Base-by-base conservation (phyloP, 2,113 vertebrate genomes). In the Nannobrachium achirus region DNA sequence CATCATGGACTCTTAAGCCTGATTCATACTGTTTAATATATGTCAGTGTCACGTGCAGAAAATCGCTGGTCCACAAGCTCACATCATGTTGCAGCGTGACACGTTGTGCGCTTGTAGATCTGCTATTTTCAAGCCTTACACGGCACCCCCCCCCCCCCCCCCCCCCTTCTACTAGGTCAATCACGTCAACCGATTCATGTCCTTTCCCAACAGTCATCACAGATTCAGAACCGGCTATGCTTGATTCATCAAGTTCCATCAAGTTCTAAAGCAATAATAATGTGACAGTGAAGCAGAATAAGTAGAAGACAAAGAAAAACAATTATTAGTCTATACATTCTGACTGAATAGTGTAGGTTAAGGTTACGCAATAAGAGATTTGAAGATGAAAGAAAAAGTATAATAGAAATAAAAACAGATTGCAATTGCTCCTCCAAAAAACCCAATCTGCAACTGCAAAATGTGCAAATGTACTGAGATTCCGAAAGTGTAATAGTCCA, bases 231-330 rank as follows among this genome's bases (percentile, higher is more conserved):
- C 66, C n/a, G 11, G 49, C 56, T 46, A 45, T 46, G 63, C 25
- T 52, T 77, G 79, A 79, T 61, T 82, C 81, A 76, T 33, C 53
- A 51, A 66, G 63, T 46, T 53, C 40, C 7, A 58, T 62, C 48
- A 13, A 4, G 15, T 56, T 71, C 20, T 33, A 4, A 49, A 69
- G 18, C 13, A 59, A 14, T 49, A 20, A 40, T 11, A 40, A 66
- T 64, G 64, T 8, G 38, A 45, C 38, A 33, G 25, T 13, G n/a
- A 25, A 49, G 25, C 25, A 33, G 25, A 33, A 33, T 33, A 33
- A 33, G 25, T 33, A 33, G 55, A 15, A 46, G 11, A 40, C 1
- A 0, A 20, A 33, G 25, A 4, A 33, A 18, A 63, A 25, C 39
- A 39, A 25, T 10, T 10, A 6, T 4, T 14, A 51, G 46, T 41